Evolutionary conservation across 2,113 vertebrate species (phyloP).

Genomic region (Aegithalos caudatus): DNA sequence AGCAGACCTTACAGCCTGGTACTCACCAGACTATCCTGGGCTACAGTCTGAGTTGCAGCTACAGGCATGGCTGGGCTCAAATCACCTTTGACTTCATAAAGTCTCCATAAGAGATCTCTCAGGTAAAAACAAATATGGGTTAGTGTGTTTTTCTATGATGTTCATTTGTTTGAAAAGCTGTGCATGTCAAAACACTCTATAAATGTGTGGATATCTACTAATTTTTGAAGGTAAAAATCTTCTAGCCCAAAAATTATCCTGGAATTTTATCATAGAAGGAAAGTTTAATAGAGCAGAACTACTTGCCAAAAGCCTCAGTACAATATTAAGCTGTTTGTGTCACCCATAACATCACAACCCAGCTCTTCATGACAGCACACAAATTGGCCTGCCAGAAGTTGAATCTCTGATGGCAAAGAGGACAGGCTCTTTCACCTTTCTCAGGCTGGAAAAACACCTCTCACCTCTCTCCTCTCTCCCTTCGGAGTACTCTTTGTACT

Average conservation of each 20-base stretch:
- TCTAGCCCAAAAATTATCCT: constrained; percentile 33
- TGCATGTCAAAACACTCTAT: neutral
- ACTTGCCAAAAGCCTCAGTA: neutral
- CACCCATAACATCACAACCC: neutral
- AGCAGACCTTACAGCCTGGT: neutral
- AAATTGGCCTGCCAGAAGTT: neutral
- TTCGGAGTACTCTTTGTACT: constrained; percentile 50
- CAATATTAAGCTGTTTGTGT: constrained; percentile 48
- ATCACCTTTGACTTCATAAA: neutral
- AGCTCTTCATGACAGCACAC: neutral
- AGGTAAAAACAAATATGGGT: neutral
- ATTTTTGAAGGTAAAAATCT: constrained; percentile 50
- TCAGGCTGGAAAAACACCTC: constrained; percentile 34
- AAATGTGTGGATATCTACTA: neutral
- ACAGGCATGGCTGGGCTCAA: neutral
- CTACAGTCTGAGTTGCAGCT: neutral
- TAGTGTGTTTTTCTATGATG: neutral
- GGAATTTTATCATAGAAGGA: constrained; percentile 15
- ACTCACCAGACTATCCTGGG: neutral
- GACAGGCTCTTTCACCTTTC: constrained; percentile 6
- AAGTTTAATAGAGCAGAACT: constrained; percentile 59
- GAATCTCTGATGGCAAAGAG: neutral
- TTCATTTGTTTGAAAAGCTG: neutral
- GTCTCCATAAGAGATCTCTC: neutral
- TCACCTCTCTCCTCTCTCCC: constrained; percentile 23